Conservation (phyloP, 2,888 invertebrate species). For the Cerastoderma edule region DNA sequence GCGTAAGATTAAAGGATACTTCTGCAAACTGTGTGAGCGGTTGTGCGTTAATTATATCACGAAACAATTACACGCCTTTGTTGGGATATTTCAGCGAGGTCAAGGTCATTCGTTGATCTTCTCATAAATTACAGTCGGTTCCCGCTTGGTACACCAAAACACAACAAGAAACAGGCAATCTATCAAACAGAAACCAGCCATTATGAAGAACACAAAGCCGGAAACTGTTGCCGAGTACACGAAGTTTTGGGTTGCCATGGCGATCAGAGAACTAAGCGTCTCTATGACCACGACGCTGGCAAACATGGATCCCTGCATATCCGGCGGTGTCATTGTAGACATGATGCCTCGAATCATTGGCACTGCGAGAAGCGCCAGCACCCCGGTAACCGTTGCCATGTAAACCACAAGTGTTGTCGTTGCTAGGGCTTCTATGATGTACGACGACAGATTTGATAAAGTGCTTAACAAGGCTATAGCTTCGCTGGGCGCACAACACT, state of each 20-base stretch:
- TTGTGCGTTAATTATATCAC: no score
- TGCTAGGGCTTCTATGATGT: conserved; percentile 43
- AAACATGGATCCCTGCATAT: conserved; percentile 54
- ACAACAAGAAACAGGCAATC: conserved; percentile 27
- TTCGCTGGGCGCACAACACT: conserved; percentile 39
- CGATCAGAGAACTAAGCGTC: conserved; percentile 26
- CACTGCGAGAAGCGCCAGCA: conserved; percentile 37
- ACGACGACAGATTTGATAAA: conserved; percentile 32
- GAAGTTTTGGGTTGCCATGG: conserved; percentile 22
- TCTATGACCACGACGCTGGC: conserved; percentile 44
- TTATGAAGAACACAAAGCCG: conserved; percentile 49
- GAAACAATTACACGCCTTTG: no score
- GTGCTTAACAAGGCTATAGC: conserved; percentile 42
- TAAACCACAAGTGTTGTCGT: conserved; percentile 33
- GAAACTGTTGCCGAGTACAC: conserved; percentile 45
- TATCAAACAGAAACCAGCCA: conserved; percentile 40
- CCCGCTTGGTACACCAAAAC: conserved; percentile 33
- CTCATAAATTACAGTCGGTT: background rate
- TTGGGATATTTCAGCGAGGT: no score
- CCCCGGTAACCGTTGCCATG: conserved; percentile 37
- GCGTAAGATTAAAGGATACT: no score
- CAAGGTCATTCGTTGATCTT: background rate
- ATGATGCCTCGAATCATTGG: conserved; percentile 56
- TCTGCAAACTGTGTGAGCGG: no score
- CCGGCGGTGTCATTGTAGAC: conserved; percentile 41